Percentiles rank a stretch among this genome's conserved stretches.
Conservation (phyloP, 2,888 invertebrate genomes). For the Chrysodeixis includens region DNA sequence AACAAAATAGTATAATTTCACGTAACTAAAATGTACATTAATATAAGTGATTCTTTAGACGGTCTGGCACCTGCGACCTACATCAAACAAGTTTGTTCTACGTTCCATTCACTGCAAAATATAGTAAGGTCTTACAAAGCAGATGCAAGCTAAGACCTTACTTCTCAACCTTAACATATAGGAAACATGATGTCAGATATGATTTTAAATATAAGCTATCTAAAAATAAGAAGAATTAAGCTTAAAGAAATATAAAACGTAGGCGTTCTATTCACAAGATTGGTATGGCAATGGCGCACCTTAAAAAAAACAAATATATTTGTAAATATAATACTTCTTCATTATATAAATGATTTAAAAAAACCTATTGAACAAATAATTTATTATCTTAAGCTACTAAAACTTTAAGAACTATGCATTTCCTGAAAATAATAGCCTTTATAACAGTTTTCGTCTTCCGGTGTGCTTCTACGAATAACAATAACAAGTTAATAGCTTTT, state of each 20-base stretch:
- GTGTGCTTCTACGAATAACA: not conserved
- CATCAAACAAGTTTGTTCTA: conserved; percentile 6
- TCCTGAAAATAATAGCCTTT: not conserved
- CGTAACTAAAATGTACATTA: no score
- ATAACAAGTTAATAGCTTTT: not conserved
- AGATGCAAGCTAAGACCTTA: not conserved
- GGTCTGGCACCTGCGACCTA: not conserved
- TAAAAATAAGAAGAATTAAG: not conserved
- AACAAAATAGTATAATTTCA: no score
- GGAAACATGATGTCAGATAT: not conserved
- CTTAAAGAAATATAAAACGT: not conserved
- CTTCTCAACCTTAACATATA: not conserved
- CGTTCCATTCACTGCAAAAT: conserved; percentile 1
- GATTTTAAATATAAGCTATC: not conserved
- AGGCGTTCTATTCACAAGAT: not conserved
- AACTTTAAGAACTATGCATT: not conserved
- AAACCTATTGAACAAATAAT: not conserved
- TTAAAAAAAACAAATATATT: no score
- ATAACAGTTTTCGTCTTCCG: not conserved
- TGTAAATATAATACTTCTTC: no score
- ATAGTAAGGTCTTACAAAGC: not conserved
- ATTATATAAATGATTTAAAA: no score
- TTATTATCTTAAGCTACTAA: not conserved
- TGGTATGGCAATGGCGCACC: not conserved
- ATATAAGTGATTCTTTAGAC: not conserved